These are phyloP conservation scores for Zosterops hypoxanthus DNA, from an alignment of 2,113 vertebrate species.

Conservation along the genomic window DNA sequence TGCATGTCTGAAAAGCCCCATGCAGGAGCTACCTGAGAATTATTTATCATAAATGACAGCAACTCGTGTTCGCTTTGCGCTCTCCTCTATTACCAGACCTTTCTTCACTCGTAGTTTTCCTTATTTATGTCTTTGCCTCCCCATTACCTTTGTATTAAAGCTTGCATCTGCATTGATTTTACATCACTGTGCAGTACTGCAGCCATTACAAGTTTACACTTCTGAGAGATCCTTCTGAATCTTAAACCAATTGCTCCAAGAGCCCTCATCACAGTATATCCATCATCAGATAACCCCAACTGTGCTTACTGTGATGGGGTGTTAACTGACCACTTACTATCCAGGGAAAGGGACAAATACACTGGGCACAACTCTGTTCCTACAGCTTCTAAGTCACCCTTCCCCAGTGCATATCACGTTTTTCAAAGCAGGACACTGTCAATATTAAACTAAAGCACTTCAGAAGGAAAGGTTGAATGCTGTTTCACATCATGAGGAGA, in stretches of 20 bases:
- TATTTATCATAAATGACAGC: conserved; percentile 36
- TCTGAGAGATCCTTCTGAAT: conserved; percentile 2
- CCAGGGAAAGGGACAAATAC: not conserved
- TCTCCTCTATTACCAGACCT: conserved; percentile 33
- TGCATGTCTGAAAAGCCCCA: not conserved
- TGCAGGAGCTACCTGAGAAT: not conserved
- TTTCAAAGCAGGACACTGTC: not conserved
- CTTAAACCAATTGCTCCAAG: conserved; percentile 29
- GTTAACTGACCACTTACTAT: not conserved
- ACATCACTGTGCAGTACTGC: conserved; percentile 30
- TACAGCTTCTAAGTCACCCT: not conserved
- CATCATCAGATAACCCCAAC: not conserved
- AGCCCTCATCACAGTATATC: not conserved
- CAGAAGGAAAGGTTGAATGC: not conserved
- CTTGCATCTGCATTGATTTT: conserved; percentile 61
- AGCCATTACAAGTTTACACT: conserved; percentile 43
- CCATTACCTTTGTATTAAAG: conserved; percentile 48
- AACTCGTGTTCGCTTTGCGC: not conserved
- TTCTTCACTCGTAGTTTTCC: conserved; percentile 34
- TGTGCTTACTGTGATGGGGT: fast-evolving
- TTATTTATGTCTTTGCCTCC: conserved; percentile 61
- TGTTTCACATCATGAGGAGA: not conserved
- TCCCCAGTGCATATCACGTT: not conserved
- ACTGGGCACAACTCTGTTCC: not conserved
- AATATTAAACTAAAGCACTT: not conserved